These are phyloP conservation scores for Brenthis daphne DNA, from an alignment of 2,888 invertebrate genomes.

Conservation along the genomic window DNA sequence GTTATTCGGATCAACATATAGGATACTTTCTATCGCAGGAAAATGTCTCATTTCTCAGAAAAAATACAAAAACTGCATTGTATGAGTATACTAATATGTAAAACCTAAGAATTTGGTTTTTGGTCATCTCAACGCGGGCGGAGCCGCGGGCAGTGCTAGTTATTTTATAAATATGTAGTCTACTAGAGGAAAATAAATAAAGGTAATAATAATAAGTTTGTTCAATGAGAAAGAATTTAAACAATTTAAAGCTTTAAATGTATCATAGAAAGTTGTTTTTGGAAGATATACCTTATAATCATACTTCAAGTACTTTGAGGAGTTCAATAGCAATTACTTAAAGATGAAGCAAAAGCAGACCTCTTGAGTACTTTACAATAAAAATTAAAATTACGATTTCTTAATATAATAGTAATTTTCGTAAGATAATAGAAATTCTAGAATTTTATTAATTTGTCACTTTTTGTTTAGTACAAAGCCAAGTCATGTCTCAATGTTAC, in stretches of 20 bases:
- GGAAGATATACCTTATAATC: not conserved
- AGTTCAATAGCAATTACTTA: conserved; percentile 13
- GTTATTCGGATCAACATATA: too few relatives aligned
- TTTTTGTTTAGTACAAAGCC: not conserved
- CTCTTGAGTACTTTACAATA: conserved; percentile 5
- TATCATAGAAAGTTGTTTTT: conserved; percentile 12
- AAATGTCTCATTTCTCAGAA: too few relatives aligned
- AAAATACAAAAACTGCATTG: too few relatives aligned
- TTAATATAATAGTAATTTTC: conserved; percentile 4
- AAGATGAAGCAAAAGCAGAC: conserved; percentile 9
- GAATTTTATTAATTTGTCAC: not conserved
- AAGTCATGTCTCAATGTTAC: not conserved
- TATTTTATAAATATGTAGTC: too few relatives aligned
- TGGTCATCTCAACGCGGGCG: too few relatives aligned
- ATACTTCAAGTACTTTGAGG: not conserved
- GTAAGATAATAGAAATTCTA: not conserved
- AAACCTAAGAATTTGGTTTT: too few relatives aligned
- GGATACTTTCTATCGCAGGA: too few relatives aligned
- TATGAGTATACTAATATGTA: too few relatives aligned
- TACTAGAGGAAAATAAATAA: too few relatives aligned
- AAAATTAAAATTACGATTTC: conserved; percentile 10
- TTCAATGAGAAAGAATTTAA: not conserved
- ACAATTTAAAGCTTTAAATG: conserved; percentile 2
- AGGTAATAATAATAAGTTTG: too few relatives aligned
- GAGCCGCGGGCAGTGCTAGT: too few relatives aligned